Conservation (phyloP, 1,140 invertebrate genomes). For the Solenopsis invicta region DNA sequence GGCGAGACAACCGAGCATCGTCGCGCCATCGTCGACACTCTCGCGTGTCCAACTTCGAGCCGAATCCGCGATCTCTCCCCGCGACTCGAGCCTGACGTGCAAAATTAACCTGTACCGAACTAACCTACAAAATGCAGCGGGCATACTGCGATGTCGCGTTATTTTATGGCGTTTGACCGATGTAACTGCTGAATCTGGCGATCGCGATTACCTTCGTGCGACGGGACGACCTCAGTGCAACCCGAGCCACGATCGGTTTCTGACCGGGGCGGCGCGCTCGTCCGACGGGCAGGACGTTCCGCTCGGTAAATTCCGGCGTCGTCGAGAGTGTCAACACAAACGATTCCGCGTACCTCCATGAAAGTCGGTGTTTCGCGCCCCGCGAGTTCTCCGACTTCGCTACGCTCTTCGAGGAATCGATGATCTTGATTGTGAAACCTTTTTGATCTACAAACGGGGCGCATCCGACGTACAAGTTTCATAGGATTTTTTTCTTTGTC, state of each 20-base stretch:
- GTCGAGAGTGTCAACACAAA: conserved; percentile 73
- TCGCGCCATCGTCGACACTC: not conserved
- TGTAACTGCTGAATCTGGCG: not conserved
- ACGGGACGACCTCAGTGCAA: conserved; percentile 40
- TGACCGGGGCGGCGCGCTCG: not conserved
- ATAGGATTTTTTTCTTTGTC: not conserved
- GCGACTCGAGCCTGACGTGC: conserved; percentile 5
- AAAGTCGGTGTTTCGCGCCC: not conserved
- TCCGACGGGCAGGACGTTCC: not conserved
- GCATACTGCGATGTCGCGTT: conserved; percentile 71
- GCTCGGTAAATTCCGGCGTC: conserved; percentile 45
- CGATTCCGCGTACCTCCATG: not conserved
- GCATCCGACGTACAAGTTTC: not conserved
- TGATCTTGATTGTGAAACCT: not conserved
- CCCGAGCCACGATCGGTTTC: not conserved
- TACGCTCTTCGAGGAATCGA: too few relatives aligned
- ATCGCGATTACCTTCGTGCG: not conserved
- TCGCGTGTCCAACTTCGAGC: not conserved
- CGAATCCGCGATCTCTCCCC: not conserved
- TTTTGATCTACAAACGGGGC: not conserved
- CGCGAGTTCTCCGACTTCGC: not conserved
- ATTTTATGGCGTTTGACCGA: conserved; percentile 64
- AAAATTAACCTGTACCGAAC: conserved; percentile 83
- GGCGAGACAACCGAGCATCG: not conserved
- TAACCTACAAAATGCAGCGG: conserved; percentile 79